phyloP scores from a whole-genome alignment of 2,113 vertebrate genomes.

The Raphicerus campestris region DNA sequence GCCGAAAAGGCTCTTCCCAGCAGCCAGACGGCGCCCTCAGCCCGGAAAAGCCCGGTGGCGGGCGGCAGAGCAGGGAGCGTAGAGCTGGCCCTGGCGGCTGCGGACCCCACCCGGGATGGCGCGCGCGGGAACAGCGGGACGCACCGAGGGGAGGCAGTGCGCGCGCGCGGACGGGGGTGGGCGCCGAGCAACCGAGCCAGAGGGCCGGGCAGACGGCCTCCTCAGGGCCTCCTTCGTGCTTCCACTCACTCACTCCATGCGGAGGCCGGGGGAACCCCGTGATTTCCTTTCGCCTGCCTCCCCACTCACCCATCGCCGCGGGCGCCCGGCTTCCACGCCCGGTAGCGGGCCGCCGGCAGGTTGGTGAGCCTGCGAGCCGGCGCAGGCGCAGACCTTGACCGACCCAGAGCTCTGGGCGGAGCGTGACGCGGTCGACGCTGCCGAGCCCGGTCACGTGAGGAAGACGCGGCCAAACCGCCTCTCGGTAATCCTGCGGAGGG shows the following conservation, averaged over 20 bases:
- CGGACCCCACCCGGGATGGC: not conserved
- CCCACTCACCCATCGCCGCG: slow-evolving; percentile 45
- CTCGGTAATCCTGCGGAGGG: fast-evolving
- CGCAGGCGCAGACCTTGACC: slow-evolving; percentile 54
- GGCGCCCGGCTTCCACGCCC: not conserved
- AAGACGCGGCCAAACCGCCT: not conserved
- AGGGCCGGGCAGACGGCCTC: not conserved
- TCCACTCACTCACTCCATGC: not conserved
- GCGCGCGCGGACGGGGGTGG: not conserved
- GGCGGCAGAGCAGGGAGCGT: too few relatives aligned
- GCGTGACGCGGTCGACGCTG: not conserved
- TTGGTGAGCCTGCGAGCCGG: slow-evolving; percentile 14
- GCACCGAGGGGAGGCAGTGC: not conserved
- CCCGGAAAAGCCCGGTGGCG: not conserved
- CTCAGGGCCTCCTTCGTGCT: not conserved
- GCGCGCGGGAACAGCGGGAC: not conserved
- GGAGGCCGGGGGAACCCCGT: fast-evolving
- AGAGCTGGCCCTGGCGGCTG: not conserved
- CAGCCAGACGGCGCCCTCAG: not conserved
- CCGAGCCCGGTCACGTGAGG: not conserved
- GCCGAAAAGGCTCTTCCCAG: not conserved
- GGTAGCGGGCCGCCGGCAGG: not conserved
- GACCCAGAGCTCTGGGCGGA: not conserved
- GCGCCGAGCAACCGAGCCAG: not conserved
- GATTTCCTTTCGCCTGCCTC: not conserved